phyloP scores from a whole-genome alignment of 1,140 invertebrate species.

The Papilio helenus region DNA sequence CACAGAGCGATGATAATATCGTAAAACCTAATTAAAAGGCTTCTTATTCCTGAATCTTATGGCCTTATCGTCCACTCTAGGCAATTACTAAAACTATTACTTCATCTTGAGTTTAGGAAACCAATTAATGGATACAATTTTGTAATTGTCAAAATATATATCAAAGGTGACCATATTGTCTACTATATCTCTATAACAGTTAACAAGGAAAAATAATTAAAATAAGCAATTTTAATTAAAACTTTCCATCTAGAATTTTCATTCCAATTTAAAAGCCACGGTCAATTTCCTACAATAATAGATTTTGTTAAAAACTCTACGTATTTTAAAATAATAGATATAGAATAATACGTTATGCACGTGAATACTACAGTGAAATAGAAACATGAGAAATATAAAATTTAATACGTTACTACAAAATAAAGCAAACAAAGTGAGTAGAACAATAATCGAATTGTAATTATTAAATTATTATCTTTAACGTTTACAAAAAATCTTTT shows the following conservation, averaged over 20 bases:
- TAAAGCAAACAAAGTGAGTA: conserved; percentile 43
- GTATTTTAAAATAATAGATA: neutral
- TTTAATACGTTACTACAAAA: conserved; percentile 25
- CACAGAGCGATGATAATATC: too few species aligned
- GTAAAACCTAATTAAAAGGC: too few species aligned
- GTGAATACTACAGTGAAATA: conserved; percentile 6
- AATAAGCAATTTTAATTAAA: conserved; percentile 33
- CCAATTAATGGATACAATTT: too few species aligned
- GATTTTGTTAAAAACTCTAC: neutral
- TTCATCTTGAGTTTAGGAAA: too few species aligned
- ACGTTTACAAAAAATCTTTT: neutral
- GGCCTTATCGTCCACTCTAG: too few species aligned
- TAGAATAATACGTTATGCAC: neutral
- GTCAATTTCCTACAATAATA: conserved; percentile 30
- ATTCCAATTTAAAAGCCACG: neutral
- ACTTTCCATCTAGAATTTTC: neutral
- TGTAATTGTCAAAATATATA: too few species aligned
- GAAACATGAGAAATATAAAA: conserved; percentile 42
- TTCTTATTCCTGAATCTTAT: too few species aligned
- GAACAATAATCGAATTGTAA: neutral
- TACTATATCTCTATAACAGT: neutral
- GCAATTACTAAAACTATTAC: too few species aligned
- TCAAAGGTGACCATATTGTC: neutral
- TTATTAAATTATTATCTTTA: neutral
- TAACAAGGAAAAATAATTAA: neutral